Evolutionary conservation across 1,140 invertebrate species (phyloP), one percentile per base, ranked within the genome.

Genomic region (Metopolophium dirhodum): DNA sequence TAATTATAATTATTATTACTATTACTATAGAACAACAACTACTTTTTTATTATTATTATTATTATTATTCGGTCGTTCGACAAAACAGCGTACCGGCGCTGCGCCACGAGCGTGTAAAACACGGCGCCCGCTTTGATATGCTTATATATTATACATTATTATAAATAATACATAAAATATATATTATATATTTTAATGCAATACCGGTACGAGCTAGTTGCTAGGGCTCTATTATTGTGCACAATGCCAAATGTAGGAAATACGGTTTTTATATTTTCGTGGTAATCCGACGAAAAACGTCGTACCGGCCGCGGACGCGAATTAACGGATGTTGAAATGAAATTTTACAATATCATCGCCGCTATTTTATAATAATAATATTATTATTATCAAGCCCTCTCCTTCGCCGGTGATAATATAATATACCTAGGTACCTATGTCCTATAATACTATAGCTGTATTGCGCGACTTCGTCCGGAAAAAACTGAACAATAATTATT

Each of bases 311-410:
- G 61, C 61, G n/a, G 61, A 77, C 30, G 14, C 11, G 61, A 77
- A 77, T 77, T 77, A 77, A 77, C 61, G 61, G 61, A 77, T n/a
- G 30, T 77, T 77, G 61, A 77, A 77, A 77, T 77, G 61, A 77
- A 77, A 77, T n/a, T 68, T 68, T 30, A 68, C 61, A 68, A 68
- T 68, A 68, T 68, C 61, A 68, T 77, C 61, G 61, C 30, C 61
- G 23, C 61, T n/a, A 35, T n/a, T n/a, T 77, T 77, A 20, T 18
- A 77, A 77, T 77, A 77, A 35, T n/a, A n/a, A 18, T 61, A 77
- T n/a, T n/a, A 6, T 77, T 77, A 77, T 77, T 77, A n/a, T 77
- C 14, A 30, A 77, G 14, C 61, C 30, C 11, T 77, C 14, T 77
- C n/a, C 61, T n/a, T 30, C 30, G 6, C n/a, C n/a, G 61, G 7